A percentile compares a stretch with the other conserved stretches of the same genome.
These are phyloP conservation scores for Troglohyphantes excavatus DNA, from an alignment of 2,888 invertebrate species.

Conservation along the genomic window DNA sequence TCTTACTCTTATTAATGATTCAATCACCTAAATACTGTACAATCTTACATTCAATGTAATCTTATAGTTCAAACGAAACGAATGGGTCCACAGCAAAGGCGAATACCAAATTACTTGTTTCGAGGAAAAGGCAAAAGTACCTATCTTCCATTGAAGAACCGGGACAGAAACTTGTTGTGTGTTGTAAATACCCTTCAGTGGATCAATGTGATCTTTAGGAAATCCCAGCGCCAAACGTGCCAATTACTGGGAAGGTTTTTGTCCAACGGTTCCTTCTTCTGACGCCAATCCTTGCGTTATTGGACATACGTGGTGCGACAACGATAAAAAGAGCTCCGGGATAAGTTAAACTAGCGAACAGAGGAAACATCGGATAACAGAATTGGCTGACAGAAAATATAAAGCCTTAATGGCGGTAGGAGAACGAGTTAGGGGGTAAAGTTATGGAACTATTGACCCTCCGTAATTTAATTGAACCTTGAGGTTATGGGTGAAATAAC, in stretches of 20 bases:
- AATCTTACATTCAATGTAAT: no score
- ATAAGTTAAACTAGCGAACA: neutral
- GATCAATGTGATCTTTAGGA: neutral
- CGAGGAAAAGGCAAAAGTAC: neutral
- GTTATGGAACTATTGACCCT: neutral
- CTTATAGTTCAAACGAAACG: no score
- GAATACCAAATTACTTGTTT: neutral
- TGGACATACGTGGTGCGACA: slow-evolving; percentile 4
- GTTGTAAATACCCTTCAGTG: neutral
- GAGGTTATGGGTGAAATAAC: neutral
- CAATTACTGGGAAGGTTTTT: neutral
- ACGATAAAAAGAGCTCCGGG: neutral
- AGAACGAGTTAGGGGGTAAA: neutral
- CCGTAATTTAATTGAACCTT: neutral
- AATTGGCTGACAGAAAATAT: neutral
- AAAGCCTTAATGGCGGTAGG: neutral
- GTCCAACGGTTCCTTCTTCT: neutral
- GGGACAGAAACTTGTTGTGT: neutral
- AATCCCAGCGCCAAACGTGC: neutral
- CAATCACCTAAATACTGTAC: no score
- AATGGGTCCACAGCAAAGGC: no score
- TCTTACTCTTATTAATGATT: no score
- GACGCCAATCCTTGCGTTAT: neutral
- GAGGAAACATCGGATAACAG: neutral
- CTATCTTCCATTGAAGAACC: neutral